These are phyloP conservation scores for Encarsia formosa DNA, from an alignment of 2,888 invertebrate genomes.

Conservation along the genomic window DNA sequence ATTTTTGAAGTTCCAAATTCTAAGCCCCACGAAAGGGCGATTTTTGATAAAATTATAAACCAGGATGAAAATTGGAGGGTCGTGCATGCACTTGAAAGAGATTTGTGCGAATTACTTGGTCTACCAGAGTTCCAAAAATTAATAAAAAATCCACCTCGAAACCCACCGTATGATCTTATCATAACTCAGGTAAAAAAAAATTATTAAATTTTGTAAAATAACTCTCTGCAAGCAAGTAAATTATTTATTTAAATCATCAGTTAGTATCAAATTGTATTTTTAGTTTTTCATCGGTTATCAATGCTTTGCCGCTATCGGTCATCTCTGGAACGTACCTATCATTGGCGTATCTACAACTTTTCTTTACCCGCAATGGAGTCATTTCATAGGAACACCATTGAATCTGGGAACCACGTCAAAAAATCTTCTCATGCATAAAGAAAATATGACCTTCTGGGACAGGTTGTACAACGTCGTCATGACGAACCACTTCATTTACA, in stretches of 20 bases:
- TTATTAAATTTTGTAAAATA: background rate
- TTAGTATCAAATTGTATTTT: background rate
- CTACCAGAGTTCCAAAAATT: conserved; percentile 1
- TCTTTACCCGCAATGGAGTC: conserved; percentile 30
- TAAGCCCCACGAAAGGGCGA: background rate
- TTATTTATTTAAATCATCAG: background rate
- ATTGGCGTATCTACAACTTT: conserved; percentile 27
- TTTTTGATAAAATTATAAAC: background rate
- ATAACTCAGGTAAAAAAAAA: background rate
- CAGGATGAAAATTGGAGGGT: background rate
- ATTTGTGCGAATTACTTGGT: conserved; percentile 1
- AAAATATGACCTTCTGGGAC: conserved; percentile 12
- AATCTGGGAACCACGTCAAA: conserved; percentile 31
- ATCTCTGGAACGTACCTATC: conserved; percentile 31
- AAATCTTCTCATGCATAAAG: background rate
- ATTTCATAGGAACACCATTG: conserved; percentile 28
- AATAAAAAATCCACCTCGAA: conserved; percentile 9
- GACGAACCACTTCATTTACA: background rate
- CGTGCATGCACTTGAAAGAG: background rate
- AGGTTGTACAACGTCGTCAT: conserved; percentile 13
- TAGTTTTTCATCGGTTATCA: conserved; percentile 7
- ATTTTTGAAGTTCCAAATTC: conserved; percentile 4
- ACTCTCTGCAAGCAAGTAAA: too few species aligned
- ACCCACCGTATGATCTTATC: conserved; percentile 13
- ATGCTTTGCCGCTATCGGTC: conserved; percentile 33